phyloP scores from a whole-genome alignment of 2,888 invertebrate species.

The Odontothrips loti region DNA sequence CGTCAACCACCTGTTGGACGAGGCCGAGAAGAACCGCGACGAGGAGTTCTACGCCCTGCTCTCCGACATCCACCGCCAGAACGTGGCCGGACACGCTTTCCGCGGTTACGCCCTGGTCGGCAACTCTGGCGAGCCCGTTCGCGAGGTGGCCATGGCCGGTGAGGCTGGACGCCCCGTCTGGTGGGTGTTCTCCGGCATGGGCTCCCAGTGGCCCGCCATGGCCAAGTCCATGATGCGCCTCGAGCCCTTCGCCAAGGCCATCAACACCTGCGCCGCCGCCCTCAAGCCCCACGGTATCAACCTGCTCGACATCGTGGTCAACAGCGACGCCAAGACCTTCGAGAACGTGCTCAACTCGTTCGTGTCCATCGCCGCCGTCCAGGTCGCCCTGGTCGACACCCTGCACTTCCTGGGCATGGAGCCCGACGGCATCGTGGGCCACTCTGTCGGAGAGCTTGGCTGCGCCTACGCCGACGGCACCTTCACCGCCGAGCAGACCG shows the following conservation, averaged over 20 bases:
- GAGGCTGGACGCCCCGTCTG: slow-evolving; percentile 76
- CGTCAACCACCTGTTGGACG: slow-evolving; percentile 61
- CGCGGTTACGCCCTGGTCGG: slow-evolving; percentile 77
- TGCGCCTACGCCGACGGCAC: slow-evolving; percentile 63
- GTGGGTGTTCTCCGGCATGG: slow-evolving; percentile 98
- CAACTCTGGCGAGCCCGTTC: slow-evolving; percentile 46
- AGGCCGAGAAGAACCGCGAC: slow-evolving; percentile 53
- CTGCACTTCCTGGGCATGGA: slow-evolving; percentile 68
- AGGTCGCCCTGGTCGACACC: slow-evolving; percentile 92
- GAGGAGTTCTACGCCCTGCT: slow-evolving; percentile 72
- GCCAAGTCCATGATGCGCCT: slow-evolving; percentile 78
- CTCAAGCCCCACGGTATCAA: slow-evolving; percentile 76
- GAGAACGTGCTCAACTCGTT: slow-evolving; percentile 87
- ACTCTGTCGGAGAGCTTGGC: slow-evolving; percentile 84
- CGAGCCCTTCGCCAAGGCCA: slow-evolving; percentile 73
- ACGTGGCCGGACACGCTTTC: slow-evolving; percentile 70
- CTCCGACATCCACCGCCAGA: slow-evolving; percentile 65
- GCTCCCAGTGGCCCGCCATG: slow-evolving; percentile 97
- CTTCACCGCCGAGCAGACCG: slow-evolving; percentile 89
- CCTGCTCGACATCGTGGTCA: slow-evolving; percentile 72
- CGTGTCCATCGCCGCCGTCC: slow-evolving; percentile 90
- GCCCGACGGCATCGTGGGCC: slow-evolving; percentile 94
- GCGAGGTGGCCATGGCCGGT: slow-evolving; percentile 52
- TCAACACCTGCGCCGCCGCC: slow-evolving; percentile 65
- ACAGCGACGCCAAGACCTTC: slow-evolving; percentile 70